A percentile compares a stretch with the other conserved stretches of the same genome.
Conservation (phyloP, 2,113 vertebrate genomes). For the Ondatra zibethicus region DNA sequence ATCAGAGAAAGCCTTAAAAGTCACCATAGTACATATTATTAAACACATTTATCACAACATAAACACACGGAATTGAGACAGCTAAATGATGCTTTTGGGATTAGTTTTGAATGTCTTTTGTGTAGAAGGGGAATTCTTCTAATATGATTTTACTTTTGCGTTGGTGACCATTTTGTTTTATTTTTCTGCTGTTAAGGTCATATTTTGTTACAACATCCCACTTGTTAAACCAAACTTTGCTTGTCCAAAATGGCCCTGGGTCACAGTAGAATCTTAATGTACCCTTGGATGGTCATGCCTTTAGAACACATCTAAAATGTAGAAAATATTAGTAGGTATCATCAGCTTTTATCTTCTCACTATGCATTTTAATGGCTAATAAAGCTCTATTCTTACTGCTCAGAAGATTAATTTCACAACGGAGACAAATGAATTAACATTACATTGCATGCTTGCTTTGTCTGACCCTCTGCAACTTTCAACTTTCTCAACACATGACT, state of each 20-base stretch:
- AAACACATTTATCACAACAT: slow-evolving; percentile 19
- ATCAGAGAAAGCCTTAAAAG: slow-evolving; percentile 52
- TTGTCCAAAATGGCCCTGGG: neutral
- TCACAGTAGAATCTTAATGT: slow-evolving; percentile 15
- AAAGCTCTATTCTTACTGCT: slow-evolving; percentile 59
- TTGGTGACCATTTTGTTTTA: slow-evolving; percentile 33
- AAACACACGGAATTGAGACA: neutral
- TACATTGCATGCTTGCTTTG: neutral
- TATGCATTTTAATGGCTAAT: slow-evolving; percentile 58
- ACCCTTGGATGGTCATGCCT: neutral
- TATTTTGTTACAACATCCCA: slow-evolving; percentile 5
- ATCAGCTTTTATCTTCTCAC: slow-evolving; percentile 37
- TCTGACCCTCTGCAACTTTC: neutral
- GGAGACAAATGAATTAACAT: slow-evolving; percentile 60
- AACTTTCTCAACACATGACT: neutral
- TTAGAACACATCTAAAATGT: slow-evolving; percentile 45
- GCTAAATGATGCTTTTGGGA: neutral
- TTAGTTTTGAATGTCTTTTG: slow-evolving; percentile 10
- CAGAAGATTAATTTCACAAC: neutral
- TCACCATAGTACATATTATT: neutral
- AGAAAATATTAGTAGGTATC: slow-evolving; percentile 55
- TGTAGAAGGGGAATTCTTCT: neutral
- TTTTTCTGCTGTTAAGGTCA: slow-evolving; percentile 36
- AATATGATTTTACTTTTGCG: neutral
- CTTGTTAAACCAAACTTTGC: slow-evolving; percentile 43